These are phyloP conservation scores for Halotydeus destructor DNA, from an alignment of 1,140 invertebrate genomes.

Conservation along the genomic window DNA sequence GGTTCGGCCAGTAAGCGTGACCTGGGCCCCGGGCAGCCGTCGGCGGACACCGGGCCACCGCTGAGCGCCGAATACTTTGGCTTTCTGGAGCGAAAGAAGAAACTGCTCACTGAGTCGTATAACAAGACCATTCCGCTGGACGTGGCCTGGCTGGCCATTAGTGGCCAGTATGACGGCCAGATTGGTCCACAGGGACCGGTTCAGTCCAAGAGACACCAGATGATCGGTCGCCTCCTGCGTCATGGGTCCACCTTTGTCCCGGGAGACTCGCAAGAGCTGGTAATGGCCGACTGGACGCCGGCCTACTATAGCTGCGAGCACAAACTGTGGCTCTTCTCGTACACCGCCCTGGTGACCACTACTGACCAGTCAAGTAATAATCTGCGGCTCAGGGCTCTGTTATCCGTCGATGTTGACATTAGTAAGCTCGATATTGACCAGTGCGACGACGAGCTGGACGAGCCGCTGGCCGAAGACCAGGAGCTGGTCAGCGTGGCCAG, in stretches of 20 bases:
- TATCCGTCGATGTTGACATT: slow-evolving; percentile 62
- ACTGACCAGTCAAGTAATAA: background rate
- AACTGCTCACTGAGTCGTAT: no score
- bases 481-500: no score
- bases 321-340: slow-evolving; percentile 49
- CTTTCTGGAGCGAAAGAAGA: background rate
- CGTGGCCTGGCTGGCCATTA: slow-evolving; percentile 3
- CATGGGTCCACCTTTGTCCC: no score
- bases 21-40: background rate
- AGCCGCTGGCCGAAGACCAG: background rate
- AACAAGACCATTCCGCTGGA: background rate
- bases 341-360: slow-evolving; percentile 40
- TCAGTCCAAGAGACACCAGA: no score
- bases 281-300: slow-evolving; percentile 46
- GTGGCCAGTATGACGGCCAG: no score
- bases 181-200: no score
- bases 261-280: no score
- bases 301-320: slow-evolving; percentile 52
- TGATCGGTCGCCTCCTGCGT: no score
- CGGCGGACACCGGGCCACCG: background rate
- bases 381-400: slow-evolving; percentile 32
- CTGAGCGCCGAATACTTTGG: background rate
- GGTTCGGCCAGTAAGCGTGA: no score
- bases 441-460: slow-evolving; percentile 34
- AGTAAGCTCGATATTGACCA: slow-evolving; percentile 62